phyloP scores from a whole-genome alignment of 2,797 vertebrate genomes.

The Phoebastria nigripes region DNA sequence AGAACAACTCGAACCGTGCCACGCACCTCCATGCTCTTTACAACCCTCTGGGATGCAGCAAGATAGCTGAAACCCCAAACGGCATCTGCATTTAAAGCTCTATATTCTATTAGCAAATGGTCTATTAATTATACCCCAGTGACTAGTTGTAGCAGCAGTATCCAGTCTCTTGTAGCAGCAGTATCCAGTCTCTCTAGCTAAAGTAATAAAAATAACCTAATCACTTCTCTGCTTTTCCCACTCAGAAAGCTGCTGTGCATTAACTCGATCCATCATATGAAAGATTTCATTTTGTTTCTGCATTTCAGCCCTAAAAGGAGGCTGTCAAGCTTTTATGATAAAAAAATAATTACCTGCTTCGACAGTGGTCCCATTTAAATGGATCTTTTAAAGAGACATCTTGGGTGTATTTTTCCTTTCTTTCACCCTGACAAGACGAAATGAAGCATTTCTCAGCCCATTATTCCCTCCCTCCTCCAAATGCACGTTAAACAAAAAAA shows the following conservation, averaged over 20 bases:
- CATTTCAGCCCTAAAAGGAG: constrained; percentile 38
- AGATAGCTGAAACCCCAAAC: not conserved
- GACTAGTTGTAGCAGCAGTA: constrained; percentile 12
- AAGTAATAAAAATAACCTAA: constrained; percentile 50
- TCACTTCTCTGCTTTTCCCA: not conserved
- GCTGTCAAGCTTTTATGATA: constrained; percentile 47
- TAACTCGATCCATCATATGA: constrained; percentile 33
- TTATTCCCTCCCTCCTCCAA: not conserved
- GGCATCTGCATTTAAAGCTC: not conserved
- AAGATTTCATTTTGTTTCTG: constrained; percentile 42
- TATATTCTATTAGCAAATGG: not conserved
- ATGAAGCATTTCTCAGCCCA: not conserved
- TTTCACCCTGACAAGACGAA: constrained; percentile 36
- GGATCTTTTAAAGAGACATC: constrained; percentile 23
- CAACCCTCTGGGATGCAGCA: not conserved
- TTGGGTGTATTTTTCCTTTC: constrained; percentile 33
- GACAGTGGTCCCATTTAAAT: constrained; percentile 21
- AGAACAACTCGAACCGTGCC: fast-evolving
- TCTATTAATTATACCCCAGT: not conserved
- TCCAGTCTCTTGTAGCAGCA: not conserved
- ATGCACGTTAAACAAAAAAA: not conserved
- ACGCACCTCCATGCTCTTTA: not conserved
- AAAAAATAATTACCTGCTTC: constrained; percentile 49
- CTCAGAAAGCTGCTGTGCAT: constrained; percentile 35
- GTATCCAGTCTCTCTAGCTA: not conserved